These are phyloP conservation scores for Papilio gigon DNA, from an alignment of 2,888 invertebrate species.

Conservation along the genomic window DNA sequence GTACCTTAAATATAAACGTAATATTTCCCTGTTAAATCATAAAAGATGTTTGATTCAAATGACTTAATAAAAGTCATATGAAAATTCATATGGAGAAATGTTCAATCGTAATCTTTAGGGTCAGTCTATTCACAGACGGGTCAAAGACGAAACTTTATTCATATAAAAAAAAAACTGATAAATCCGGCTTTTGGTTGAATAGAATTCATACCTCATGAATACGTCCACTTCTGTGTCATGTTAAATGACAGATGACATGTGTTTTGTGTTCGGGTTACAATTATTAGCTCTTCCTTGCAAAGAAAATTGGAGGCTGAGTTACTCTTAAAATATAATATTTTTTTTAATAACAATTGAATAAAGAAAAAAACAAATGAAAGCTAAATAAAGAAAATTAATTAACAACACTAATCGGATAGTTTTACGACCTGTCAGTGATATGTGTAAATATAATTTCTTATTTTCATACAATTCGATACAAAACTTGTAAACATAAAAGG, in stretches of 20 bases:
- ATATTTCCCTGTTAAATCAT: neutral
- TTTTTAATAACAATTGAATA: no score
- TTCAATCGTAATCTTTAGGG: slow-evolving; percentile 1
- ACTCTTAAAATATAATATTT: no score
- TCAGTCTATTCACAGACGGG: slow-evolving; percentile 18
- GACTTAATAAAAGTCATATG: neutral
- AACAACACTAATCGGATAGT: no score
- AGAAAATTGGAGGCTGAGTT: neutral
- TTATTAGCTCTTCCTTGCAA: neutral
- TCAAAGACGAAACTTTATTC: slow-evolving; percentile 15
- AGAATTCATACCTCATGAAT: neutral
- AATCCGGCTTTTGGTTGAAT: neutral
- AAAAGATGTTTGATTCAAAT: neutral
- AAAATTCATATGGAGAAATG: neutral
- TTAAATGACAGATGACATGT: neutral
- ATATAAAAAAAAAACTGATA: slow-evolving; percentile 17
- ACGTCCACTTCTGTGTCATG: neutral
- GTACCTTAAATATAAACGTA: no score
- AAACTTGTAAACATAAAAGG: no score
- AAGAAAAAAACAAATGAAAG: no score
- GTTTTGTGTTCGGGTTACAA: neutral
- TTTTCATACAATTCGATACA: no score
- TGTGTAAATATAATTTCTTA: no score
- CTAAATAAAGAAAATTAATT: no score
- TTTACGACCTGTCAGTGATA: no score